These are phyloP conservation scores for Riptortus pedestris DNA, from an alignment of 1,140 invertebrate species.

Conservation along the genomic window DNA sequence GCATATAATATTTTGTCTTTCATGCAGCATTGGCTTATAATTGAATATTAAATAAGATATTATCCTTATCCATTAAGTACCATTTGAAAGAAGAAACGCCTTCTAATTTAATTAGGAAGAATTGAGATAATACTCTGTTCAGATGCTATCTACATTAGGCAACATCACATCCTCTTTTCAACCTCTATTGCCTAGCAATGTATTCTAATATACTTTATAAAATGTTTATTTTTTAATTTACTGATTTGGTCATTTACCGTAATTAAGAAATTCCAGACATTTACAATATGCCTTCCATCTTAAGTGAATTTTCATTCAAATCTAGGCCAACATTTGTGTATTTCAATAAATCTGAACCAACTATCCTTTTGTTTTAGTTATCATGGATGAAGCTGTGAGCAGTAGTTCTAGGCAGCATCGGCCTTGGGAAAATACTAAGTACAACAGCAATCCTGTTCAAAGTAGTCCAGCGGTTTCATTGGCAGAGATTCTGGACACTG, in stretches of 20 bases:
- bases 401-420: constrained; percentile 30
- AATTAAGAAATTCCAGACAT: background rate
- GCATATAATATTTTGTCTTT: too few species aligned
- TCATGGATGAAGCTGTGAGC: constrained; percentile 30
- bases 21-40: too few species aligned
- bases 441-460: constrained; percentile 33
- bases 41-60: too few species aligned
- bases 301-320: background rate
- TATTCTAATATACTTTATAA: background rate
- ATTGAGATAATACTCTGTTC: too few species aligned
- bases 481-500: constrained; percentile 45
- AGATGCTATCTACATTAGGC: too few species aligned
- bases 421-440: constrained; percentile 33
- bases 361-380: constrained; percentile 1
- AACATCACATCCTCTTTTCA: too few species aligned
- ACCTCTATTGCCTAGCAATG: too few species aligned
- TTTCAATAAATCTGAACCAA: background rate
- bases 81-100: too few species aligned
- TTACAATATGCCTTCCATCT: background rate
- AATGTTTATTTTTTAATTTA: background rate
- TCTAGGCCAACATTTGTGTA: too few species aligned
- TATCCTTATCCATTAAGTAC: too few species aligned
- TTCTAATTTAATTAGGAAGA: too few species aligned
- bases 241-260: background rate
- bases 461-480: constrained; percentile 39